Evolutionary conservation across 1,140 invertebrate species (phyloP), one percentile per base, ranked within the genome.

Genomic region (Drosophila malerkotliana): DNA sequence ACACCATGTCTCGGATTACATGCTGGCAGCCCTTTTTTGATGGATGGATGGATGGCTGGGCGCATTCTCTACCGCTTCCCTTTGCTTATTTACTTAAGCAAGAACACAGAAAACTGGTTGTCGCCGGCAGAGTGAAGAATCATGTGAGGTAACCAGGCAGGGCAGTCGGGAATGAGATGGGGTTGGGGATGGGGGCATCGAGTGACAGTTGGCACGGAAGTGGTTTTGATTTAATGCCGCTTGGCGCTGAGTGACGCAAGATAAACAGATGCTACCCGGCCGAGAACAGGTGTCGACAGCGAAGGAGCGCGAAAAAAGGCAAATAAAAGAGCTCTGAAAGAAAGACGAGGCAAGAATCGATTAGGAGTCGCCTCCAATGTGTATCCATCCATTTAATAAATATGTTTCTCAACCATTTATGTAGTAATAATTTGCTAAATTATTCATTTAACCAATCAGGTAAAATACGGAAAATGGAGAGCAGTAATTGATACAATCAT

Each of bases 151-250:
- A 56, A 44, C 30, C 45, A 41, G 48, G 39, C 32, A 28, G 39
- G 39, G 1, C 12, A 6, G 12, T 7, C 39, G 57, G 39, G 79
- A 21, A 47, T 28, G 28, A 5, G 44, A n/a, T 12, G 5, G 21
- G 15, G 18, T 28, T 21, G 3, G 28, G 9, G 44, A n/a, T 12
- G 5, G 21, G 15, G 26, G 24, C 18, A 34, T 56, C 63, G 59
- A 69, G 52, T 69, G 72, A 48, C 82, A 77, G 79, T 74, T 74
- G 61, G 74, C 66, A 72, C 82, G 82, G 82, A 85, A 85, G 83
- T 85, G 82, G 82, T 82, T 85, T 87, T 85, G 82, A 85, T 85
- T 85, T 85, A 85, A 85, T 82, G 74, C 73, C 75, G 81, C 72
- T 72, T n/a, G 48, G 58, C 61, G 80, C 54, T 51, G 41, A 49